Evolutionary conservation across 2,888 invertebrate species (phyloP).

Genomic region (Catocala sponsa): DNA sequence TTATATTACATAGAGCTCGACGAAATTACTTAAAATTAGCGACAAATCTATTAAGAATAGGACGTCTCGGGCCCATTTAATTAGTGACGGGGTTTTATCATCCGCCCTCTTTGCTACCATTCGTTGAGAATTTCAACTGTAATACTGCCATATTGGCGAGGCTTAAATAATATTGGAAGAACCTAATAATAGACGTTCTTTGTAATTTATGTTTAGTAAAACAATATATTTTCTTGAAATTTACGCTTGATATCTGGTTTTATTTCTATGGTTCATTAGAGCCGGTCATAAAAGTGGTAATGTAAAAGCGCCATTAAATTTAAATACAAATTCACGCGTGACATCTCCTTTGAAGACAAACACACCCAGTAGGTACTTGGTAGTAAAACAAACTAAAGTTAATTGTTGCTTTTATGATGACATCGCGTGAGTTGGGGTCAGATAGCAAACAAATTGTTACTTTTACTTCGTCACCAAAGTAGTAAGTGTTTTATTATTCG

Average conservation of each 20-base stretch:
- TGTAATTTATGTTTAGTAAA: slow-evolving; percentile 44
- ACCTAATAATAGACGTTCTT: slow-evolving; percentile 64
- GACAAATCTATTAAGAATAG: slow-evolving; percentile 85
- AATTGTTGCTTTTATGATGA: slow-evolving; percentile 83
- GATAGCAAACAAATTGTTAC: slow-evolving; percentile 75
- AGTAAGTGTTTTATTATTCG: slow-evolving; percentile 24
- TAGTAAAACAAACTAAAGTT: slow-evolving; percentile 80
- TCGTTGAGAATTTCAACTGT: slow-evolving; percentile 77
- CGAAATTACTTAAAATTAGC: slow-evolving; percentile 82
- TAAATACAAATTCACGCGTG: slow-evolving; percentile 66
- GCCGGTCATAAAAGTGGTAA: slow-evolving; percentile 54
- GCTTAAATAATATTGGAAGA: slow-evolving; percentile 78
- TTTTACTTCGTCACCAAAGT: slow-evolving; percentile 50
- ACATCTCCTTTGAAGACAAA: slow-evolving; percentile 80
- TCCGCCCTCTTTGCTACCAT: slow-evolving; percentile 78
- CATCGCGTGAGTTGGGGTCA: slow-evolving; percentile 79
- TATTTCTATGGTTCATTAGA: slow-evolving; percentile 50
- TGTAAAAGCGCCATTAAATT: slow-evolving; percentile 66
- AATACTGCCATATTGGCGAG: slow-evolving; percentile 77
- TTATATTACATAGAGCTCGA: slow-evolving; percentile 69
- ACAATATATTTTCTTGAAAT: slow-evolving; percentile 34
- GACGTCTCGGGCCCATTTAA: slow-evolving; percentile 83
- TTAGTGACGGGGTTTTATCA: slow-evolving; percentile 86
- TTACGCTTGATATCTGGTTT: slow-evolving; percentile 49
- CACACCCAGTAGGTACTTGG: slow-evolving; percentile 67